Percentiles rank a stretch among this genome's conserved stretches.
These are phyloP conservation scores for Poecilia latipinna DNA, from an alignment of 2,113 vertebrate species.

Conservation along the genomic window DNA sequence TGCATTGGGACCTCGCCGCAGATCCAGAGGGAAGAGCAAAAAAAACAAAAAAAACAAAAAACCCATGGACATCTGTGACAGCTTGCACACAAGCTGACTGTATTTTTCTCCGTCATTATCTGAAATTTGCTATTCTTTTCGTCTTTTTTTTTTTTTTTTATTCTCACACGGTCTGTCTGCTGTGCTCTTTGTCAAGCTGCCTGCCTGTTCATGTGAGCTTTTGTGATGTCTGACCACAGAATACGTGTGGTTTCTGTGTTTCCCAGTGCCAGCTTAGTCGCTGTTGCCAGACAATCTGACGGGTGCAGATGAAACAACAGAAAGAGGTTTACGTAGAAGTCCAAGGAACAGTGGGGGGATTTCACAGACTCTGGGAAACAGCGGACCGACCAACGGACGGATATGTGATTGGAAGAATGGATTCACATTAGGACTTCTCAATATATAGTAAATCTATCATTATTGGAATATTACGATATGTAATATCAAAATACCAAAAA, in stretches of 20 bases:
- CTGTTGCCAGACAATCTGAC: constrained; percentile 64
- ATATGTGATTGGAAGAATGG: not conserved
- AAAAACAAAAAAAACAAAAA: not conserved
- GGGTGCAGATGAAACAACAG: constrained; percentile 44
- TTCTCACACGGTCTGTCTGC: constrained; percentile 62
- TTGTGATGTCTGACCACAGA: constrained; percentile 33
- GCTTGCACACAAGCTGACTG: constrained; percentile 42
- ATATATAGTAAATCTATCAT: not conserved
- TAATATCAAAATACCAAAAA: not conserved
- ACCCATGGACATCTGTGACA: constrained; percentile 57
- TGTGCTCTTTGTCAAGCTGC: constrained; percentile 54
- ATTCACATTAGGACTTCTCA: not conserved
- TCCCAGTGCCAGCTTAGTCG: constrained; percentile 36
- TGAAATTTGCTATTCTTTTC: constrained; percentile 40
- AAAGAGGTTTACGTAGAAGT: constrained; percentile 28
- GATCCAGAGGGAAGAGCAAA: constrained; percentile 29
- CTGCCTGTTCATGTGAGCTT: constrained; percentile 43
- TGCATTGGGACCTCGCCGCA: constrained; percentile 28
- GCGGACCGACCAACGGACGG: not conserved
- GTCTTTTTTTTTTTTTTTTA: constrained; percentile 22
- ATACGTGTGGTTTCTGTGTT: constrained; percentile 39
- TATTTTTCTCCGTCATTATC: constrained; percentile 43
- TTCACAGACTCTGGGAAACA: constrained; percentile 24
- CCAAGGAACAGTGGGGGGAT: constrained; percentile 52
- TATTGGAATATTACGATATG: not conserved